Evolutionary conservation across 35 echinoderm and acorn worm species (phyloP).

Genomic region (Apostichopus californicus): DNA sequence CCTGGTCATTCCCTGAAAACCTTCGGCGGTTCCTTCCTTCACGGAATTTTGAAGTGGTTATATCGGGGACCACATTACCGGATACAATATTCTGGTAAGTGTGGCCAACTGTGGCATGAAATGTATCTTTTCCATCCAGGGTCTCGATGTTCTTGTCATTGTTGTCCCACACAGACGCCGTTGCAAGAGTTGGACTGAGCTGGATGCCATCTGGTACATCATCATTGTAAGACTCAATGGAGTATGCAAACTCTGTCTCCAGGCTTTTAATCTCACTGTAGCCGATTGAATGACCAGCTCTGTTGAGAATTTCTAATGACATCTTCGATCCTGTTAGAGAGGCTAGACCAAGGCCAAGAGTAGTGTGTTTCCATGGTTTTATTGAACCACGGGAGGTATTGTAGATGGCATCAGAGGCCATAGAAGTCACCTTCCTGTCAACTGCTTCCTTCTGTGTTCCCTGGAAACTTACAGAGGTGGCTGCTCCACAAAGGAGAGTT

Average conservation of each 20-base stretch:
- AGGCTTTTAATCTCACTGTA: constrained; percentile 82
- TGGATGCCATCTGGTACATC: constrained; percentile 74
- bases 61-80: neutral
- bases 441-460: constrained; percentile 55
- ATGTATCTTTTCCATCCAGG: constrained; percentile 79
- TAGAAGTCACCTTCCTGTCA: constrained; percentile 67
- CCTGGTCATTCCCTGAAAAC: constrained; percentile 56
- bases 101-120: constrained; percentile 80
- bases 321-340: constrained; percentile 85
- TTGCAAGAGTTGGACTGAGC: constrained; percentile 55
- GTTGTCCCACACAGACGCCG: constrained; percentile 73
- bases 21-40: constrained; percentile 60
- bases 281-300: constrained; percentile 67
- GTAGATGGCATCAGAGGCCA: constrained; percentile 77
- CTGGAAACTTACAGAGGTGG: constrained; percentile 29
- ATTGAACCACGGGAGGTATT: constrained; percentile 72
- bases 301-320: constrained; percentile 70
- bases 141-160: constrained; percentile 79
- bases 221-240: constrained; percentile 45
- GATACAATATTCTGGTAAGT: constrained; percentile 76
- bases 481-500: constrained; percentile 58
- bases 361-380: constrained; percentile 81
- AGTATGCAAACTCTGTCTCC: constrained; percentile 81
- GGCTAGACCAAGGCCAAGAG: constrained; percentile 63
- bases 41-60: neutral